A percentile compares a stretch with the other conserved stretches of the same genome.
phyloP scores from a whole-genome alignment of 2,888 invertebrate genomes.

The Callosobruchus maculatus region DNA sequence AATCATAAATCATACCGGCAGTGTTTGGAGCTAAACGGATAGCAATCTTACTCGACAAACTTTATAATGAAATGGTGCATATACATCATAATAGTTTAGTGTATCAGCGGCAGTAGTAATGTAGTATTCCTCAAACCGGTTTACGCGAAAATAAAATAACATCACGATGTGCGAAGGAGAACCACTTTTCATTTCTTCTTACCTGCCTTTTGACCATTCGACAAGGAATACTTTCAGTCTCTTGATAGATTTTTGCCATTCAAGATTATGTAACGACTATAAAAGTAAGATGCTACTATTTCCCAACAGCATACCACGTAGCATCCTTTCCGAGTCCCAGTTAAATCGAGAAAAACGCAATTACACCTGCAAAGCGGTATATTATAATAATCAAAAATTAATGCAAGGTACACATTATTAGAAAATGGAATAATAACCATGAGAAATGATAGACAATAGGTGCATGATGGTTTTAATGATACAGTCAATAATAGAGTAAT shows the following conservation, averaged over 20 bases:
- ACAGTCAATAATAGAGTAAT: too few relatives aligned
- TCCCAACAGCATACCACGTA: background rate
- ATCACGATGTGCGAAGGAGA: background rate
- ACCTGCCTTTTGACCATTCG: background rate
- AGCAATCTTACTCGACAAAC: background rate
- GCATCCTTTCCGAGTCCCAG: background rate
- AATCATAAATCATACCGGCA: background rate
- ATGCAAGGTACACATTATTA: background rate
- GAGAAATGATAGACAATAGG: too few relatives aligned
- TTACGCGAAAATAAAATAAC: background rate
- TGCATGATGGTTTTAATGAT: too few relatives aligned
- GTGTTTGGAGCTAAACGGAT: background rate
- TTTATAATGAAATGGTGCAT: background rate
- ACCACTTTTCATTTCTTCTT: background rate
- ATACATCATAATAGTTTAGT: background rate
- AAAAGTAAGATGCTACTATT: background rate
- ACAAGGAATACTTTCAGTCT: background rate
- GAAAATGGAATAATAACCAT: too few relatives aligned
- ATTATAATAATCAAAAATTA: background rate
- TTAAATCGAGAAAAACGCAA: background rate
- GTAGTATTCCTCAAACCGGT: background rate
- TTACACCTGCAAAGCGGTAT: background rate
- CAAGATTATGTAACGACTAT: background rate
- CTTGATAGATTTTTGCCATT: background rate
- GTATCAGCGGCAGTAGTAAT: background rate